Percentiles rank a stretch among this genome's conserved stretches.
phyloP scores from a whole-genome alignment of 2,797 vertebrate species.

The Mallotus villosus region DNA sequence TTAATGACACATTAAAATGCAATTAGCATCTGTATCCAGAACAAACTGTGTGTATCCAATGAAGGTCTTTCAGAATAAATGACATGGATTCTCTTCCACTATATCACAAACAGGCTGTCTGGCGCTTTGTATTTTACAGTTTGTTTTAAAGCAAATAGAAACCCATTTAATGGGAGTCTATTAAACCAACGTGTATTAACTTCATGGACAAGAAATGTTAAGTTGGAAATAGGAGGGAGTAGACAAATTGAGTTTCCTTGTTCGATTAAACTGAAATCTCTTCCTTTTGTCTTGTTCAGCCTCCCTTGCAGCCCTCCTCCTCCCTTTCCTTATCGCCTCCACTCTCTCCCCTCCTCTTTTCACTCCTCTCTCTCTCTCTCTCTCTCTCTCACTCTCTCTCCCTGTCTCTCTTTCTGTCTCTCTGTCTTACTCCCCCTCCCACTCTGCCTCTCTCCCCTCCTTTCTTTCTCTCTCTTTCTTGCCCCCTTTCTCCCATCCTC shows the following conservation, averaged over 20 bases:
- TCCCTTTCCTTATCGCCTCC: conserved; percentile 22
- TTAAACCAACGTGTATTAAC: conserved; percentile 55
- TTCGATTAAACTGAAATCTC: conserved; percentile 15
- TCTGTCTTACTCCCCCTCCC: not conserved
- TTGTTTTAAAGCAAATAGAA: conserved; percentile 48
- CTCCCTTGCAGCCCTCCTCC: conserved; percentile 1
- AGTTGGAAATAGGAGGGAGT: conserved; percentile 8
- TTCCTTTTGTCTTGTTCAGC: not conserved
- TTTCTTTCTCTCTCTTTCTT: no score
- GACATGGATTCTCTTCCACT: conserved; percentile 47
- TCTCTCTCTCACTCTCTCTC: not conserved
- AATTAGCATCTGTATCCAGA: conserved; percentile 78
- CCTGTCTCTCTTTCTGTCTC: no score
- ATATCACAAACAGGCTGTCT: conserved; percentile 43
- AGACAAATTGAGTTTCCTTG: conserved; percentile 28
- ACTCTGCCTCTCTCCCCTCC: not conserved
- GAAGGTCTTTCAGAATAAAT: conserved; percentile 63
- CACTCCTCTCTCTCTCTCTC: not conserved
- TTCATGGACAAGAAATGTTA: conserved; percentile 29
- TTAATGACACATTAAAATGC: conserved; percentile 81
- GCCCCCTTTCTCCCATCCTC: not conserved
- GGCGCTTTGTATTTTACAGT: conserved; percentile 48
- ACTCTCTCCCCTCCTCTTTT: conserved; percentile 3
- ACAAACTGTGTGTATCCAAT: conserved; percentile 72
- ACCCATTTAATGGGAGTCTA: conserved; percentile 54